phyloP scores from a whole-genome alignment of 2,113 vertebrate genomes.

The Pavo muticus region DNA sequence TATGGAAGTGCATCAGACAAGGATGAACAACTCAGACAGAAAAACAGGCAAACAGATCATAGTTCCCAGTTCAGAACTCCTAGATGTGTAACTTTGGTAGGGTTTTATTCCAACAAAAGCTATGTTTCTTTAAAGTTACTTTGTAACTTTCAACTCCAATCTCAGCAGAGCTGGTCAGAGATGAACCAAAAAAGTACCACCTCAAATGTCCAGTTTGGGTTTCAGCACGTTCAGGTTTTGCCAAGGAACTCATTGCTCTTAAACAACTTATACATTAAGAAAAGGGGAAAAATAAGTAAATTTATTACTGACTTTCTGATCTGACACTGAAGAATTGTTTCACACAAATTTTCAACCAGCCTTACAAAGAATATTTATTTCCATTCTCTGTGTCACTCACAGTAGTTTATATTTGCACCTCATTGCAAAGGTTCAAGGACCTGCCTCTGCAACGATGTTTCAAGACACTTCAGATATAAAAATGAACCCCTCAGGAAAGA shows the following conservation, averaged over 20 bases:
- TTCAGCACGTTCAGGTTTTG: not conserved
- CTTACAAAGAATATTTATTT: not conserved
- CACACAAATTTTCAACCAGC: not conserved
- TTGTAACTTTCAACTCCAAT: not conserved
- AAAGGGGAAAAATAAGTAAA: not conserved
- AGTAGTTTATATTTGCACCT: not conserved
- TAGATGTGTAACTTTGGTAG: not conserved
- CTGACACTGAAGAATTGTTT: not conserved
- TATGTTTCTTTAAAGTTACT: not conserved
- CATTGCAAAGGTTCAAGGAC: not conserved
- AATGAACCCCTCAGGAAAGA: not conserved
- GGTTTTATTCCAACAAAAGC: not conserved
- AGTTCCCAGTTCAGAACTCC: not conserved
- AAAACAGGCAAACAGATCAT: not conserved
- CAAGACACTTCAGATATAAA: constrained; percentile 10
- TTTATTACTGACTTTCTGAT: not conserved
- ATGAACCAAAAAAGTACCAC: not conserved
- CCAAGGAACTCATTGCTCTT: not conserved
- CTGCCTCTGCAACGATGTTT: not conserved
- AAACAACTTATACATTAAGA: not conserved
- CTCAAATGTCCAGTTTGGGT: not conserved
- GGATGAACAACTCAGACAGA: not conserved
- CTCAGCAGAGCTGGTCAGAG: not conserved
- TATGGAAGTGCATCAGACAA: not conserved
- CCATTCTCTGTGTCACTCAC: not conserved